Evolutionary conservation across 2,797 vertebrate genomes (phyloP), one percentile per base, ranked within the genome.

Genomic region (Naso thynnoides): DNA sequence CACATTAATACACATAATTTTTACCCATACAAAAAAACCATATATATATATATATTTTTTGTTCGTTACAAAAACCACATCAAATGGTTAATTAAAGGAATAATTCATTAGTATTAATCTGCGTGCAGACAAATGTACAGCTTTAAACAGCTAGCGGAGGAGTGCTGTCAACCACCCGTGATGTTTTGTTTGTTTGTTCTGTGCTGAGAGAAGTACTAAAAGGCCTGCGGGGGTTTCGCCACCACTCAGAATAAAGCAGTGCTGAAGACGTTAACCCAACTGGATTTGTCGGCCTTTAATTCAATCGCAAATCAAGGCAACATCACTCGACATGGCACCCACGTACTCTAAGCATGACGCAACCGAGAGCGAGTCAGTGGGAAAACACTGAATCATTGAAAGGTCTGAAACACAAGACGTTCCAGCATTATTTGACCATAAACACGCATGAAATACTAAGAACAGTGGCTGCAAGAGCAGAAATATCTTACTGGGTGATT

Each of bases 401-500:
- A 67, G 38, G 42, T 33, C 52, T 31, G 52, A 75, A 65, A 68
- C 52, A 70, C 52, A 27, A 62, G 33, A 7, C 1, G 2, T 36
- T 64, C 19, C 48, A 39, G 31, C 67, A 18, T 70, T 61, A 19
- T 58, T 75, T 68, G 27, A 58, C 53, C 65, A 56, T 55, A 79
- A 84, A 64, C 59, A 58, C 23, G 21, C 31, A 29, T 1, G 26
- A 72, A 70, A 56, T 55, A 56, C 29, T 72, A 59, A 63, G 59
- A 69, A 50, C 31, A 50, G 64, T n/a, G 60, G 44, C 65, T 74
- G 54, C 33, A 38, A 50, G 62, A 72, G 47, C 1, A 63, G 71
- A 79, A 70, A 68, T 61, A 74, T 86, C 75, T 83, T 33, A 53
- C 24, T 61, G 6, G 59, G 47, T 66, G 63, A 75, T 78, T 65